These are phyloP conservation scores for Anthophora plumipes DNA, from an alignment of 2,888 invertebrate genomes.

Conservation along the genomic window DNA sequence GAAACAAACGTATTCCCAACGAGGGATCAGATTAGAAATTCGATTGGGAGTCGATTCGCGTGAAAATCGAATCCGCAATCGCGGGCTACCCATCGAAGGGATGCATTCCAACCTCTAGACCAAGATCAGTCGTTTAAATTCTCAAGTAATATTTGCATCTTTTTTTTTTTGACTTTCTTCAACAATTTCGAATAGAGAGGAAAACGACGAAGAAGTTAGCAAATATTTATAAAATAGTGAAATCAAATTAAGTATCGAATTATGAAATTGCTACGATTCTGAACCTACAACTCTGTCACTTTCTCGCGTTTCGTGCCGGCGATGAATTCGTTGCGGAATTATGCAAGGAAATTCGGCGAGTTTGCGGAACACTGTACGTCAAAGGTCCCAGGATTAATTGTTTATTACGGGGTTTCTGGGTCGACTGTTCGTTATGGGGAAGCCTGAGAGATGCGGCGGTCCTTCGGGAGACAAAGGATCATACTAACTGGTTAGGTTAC, in stretches of 20 bases:
- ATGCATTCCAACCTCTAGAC: too few relatives aligned
- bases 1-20: slow-evolving; percentile 15
- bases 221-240: too few relatives aligned
- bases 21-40: slow-evolving; percentile 45
- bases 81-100: background rate
- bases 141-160: too few relatives aligned
- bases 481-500: too few relatives aligned
- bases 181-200: too few relatives aligned
- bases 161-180: too few relatives aligned
- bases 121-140: too few relatives aligned
- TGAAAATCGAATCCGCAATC: slow-evolving; percentile 37
- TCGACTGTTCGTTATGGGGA: background rate
- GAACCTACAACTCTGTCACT: background rate
- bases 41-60: slow-evolving; percentile 38
- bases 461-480: too few relatives aligned
- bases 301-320: background rate
- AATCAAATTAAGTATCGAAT: too few relatives aligned
- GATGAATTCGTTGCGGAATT: background rate
- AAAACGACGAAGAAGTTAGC: too few relatives aligned
- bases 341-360: slow-evolving; percentile 3
- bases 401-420: slow-evolving; percentile 1
- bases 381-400: slow-evolving; percentile 9
- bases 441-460: background rate
- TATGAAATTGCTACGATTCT: too few relatives aligned
- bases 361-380: background rate